These are phyloP conservation scores for Philotrypesis tridentata DNA, from an alignment of 1,140 invertebrate genomes.

Conservation along the genomic window DNA sequence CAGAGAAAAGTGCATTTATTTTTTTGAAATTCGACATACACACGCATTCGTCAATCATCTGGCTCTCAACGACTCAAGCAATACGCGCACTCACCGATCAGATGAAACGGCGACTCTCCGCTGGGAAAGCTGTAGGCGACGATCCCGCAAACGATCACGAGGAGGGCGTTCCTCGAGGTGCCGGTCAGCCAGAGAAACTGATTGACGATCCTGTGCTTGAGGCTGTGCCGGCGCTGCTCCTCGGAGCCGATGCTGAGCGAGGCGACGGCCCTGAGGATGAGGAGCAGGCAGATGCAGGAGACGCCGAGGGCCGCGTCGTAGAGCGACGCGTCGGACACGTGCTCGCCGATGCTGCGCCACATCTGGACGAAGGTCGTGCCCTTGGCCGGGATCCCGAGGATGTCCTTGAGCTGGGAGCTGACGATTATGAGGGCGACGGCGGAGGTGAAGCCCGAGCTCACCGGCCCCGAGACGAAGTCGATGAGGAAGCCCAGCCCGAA, in stretches of 20 bases:
- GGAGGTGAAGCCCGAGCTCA: slow-evolving; percentile 94
- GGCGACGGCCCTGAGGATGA: slow-evolving; percentile 80
- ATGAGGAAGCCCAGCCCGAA: slow-evolving; percentile 85
- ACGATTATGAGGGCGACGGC: slow-evolving; percentile 94
- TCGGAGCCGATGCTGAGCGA: slow-evolving; percentile 76
- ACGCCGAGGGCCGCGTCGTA: slow-evolving; percentile 83
- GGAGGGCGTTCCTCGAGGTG: slow-evolving; percentile 84
- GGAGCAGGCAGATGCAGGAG: slow-evolving; percentile 81
- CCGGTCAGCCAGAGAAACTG: slow-evolving; percentile 77
- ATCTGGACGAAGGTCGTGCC: slow-evolving; percentile 84
- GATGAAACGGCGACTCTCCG: slow-evolving; percentile 26
- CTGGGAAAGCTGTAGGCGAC: slow-evolving; percentile 74
- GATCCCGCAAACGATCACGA: slow-evolving; percentile 80
- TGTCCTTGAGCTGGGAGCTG: slow-evolving; percentile 89
- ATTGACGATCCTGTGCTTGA: slow-evolving; percentile 68
- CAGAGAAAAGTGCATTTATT: too few relatives aligned
- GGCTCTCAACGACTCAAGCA: too few relatives aligned
- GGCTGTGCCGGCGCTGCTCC: slow-evolving; percentile 71
- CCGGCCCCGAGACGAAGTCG: slow-evolving; percentile 94
- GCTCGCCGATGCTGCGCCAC: slow-evolving; percentile 79
- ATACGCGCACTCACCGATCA: slow-evolving; percentile 79
- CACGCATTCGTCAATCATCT: too few relatives aligned
- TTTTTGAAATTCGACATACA: too few relatives aligned
- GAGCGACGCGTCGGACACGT: slow-evolving; percentile 76
- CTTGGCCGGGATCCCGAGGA: slow-evolving; percentile 85